A percentile compares a stretch with the other conserved stretches of the same genome.
These are phyloP conservation scores for Sporophila hypoxantha DNA, from an alignment of 2,113 vertebrate species.

Conservation along the genomic window DNA sequence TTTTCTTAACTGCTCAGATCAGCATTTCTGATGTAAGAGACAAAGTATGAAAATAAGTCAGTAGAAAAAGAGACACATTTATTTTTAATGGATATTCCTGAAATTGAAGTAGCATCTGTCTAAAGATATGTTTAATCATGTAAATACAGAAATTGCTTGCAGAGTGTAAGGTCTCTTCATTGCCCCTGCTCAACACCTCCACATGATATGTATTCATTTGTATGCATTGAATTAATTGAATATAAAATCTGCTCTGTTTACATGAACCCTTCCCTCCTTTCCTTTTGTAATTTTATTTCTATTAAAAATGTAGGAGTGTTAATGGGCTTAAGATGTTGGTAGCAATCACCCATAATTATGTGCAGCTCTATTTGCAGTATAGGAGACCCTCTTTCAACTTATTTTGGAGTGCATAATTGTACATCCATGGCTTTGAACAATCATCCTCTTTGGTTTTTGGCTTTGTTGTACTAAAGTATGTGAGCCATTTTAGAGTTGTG, in stretches of 20 bases:
- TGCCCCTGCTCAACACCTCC: background rate
- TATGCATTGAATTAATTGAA: background rate
- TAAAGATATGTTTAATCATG: background rate
- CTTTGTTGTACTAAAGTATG: background rate
- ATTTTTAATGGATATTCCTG: background rate
- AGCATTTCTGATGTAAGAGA: conserved; percentile 17
- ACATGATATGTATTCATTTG: background rate
- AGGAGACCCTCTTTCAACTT: background rate
- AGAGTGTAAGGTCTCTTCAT: background rate
- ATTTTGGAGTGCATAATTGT: background rate
- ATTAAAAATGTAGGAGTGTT: background rate
- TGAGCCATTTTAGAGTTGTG: background rate
- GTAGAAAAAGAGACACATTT: background rate
- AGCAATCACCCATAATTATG: background rate
- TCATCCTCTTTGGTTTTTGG: background rate
- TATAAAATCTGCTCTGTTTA: background rate
- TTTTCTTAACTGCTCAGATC: conserved; percentile 36
- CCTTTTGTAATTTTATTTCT: background rate
- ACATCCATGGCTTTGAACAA: background rate
- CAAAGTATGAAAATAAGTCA: background rate
- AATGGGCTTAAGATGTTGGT: background rate
- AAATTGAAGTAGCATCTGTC: background rate
- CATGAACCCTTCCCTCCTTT: background rate
- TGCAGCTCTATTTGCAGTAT: background rate
- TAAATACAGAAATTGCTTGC: background rate